Conservation (phyloP, 2,888 invertebrate genomes). For the Synanthedon andrenaeformis region DNA sequence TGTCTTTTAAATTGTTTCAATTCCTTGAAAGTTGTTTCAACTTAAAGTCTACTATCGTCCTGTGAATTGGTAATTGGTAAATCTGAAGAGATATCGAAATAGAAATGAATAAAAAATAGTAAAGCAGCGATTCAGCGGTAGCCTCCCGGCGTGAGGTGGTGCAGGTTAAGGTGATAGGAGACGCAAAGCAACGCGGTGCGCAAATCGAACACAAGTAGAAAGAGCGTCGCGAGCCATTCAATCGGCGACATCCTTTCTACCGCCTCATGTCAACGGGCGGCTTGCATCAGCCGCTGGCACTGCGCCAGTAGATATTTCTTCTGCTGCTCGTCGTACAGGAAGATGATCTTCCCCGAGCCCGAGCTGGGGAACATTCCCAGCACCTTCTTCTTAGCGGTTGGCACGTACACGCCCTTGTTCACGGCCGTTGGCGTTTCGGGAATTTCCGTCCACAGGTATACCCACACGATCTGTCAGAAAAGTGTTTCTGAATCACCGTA, state of each 20-base stretch:
- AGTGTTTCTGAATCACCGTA: not conserved
- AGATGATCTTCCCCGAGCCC: constrained; percentile 72
- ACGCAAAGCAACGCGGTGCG: constrained; percentile 47
- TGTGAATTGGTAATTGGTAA: no score
- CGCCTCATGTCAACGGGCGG: constrained; percentile 54
- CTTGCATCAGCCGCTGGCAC: constrained; percentile 46
- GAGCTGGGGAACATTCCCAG: constrained; percentile 73
- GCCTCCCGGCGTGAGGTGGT: constrained; percentile 47
- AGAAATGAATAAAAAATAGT: not conserved
- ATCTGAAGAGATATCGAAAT: no score
- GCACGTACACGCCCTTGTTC: constrained; percentile 77
- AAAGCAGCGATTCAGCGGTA: constrained; percentile 28
- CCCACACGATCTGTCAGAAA: constrained; percentile 76
- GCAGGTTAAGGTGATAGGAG: constrained; percentile 55
- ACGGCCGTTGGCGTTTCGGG: constrained; percentile 74
- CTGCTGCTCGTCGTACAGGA: constrained; percentile 56
- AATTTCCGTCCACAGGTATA: constrained; percentile 82
- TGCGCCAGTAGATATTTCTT: constrained; percentile 53
- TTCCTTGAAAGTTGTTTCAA: no score
- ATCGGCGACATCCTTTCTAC: constrained; percentile 46
- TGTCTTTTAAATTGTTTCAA: no score
- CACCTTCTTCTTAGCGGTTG: constrained; percentile 71
- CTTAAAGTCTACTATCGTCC: no score
- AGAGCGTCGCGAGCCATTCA: constrained; percentile 41
- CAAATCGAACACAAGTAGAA: constrained; percentile 55